Conservation (phyloP, 2,113 vertebrate species). For the Tichodroma muraria region DNA sequence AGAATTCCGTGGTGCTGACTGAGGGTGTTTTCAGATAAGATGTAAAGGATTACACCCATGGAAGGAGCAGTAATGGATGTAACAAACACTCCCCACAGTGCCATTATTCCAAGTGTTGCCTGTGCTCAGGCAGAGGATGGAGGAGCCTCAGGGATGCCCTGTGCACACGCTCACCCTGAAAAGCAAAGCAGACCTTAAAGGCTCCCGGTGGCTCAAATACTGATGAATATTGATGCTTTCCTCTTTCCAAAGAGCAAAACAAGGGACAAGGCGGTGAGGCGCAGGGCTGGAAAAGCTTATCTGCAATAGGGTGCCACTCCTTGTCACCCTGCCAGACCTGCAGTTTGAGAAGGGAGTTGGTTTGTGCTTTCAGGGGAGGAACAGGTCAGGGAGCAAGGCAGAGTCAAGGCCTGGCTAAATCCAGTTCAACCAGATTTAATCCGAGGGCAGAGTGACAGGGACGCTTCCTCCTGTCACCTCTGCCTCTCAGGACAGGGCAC, state of each 20-base stretch:
- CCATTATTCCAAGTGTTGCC: accelerated
- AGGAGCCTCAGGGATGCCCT: background rate
- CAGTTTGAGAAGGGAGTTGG: background rate
- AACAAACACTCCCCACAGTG: background rate
- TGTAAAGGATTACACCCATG: background rate
- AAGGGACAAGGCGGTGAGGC: background rate
- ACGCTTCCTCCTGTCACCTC: background rate
- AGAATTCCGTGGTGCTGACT: background rate
- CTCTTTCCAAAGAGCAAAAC: background rate
- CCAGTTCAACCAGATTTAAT: background rate
- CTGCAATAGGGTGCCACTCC: accelerated
- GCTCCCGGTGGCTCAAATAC: background rate
- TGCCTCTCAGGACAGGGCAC: background rate
- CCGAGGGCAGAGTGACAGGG: background rate
- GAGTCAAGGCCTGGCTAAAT: background rate
- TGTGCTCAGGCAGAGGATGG: background rate
- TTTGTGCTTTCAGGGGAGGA: background rate
- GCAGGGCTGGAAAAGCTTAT: background rate
- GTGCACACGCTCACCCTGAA: background rate
- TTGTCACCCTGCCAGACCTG: background rate
- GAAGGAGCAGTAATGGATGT: background rate
- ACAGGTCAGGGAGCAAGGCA: background rate
- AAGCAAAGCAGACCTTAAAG: background rate
- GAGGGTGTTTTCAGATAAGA: background rate
- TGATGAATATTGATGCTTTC: background rate